phyloP scores from a whole-genome alignment of 2,888 invertebrate genomes.

The Diarsia dahlii region DNA sequence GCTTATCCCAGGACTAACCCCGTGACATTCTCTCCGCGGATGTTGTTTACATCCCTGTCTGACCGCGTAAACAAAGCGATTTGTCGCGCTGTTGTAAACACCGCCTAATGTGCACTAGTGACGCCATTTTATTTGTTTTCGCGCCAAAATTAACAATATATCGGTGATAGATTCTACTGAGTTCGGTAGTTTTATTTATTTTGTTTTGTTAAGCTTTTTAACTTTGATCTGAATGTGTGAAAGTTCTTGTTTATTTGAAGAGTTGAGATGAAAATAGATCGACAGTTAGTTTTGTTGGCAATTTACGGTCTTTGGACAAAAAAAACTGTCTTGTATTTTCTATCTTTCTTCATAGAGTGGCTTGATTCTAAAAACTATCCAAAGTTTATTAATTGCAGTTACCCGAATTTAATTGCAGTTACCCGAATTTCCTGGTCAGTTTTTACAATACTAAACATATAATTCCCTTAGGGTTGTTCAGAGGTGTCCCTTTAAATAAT shows the following conservation, averaged over 20 bases:
- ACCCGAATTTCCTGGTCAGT: background rate
- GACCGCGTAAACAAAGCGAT: slow-evolving; percentile 74
- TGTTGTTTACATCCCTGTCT: slow-evolving; percentile 63
- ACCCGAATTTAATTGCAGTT: background rate
- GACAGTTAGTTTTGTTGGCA: slow-evolving; percentile 10
- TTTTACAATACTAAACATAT: background rate
- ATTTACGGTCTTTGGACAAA: background rate
- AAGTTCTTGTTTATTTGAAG: slow-evolving; percentile 56
- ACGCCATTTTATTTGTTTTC: slow-evolving; percentile 66
- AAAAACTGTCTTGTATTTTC: background rate
- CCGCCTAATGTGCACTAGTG: slow-evolving; percentile 63
- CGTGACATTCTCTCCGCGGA: slow-evolving; percentile 42
- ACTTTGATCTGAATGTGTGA: slow-evolving; percentile 17
- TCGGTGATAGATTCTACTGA: slow-evolving; percentile 54
- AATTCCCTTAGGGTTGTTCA: background rate
- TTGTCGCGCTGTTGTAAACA: slow-evolving; percentile 73
- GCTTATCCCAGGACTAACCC: slow-evolving; percentile 49
- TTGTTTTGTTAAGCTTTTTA: slow-evolving; percentile 53
- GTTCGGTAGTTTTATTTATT: slow-evolving; percentile 46
- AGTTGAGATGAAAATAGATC: slow-evolving; percentile 30
- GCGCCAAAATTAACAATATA: slow-evolving; percentile 58
- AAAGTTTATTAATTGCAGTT: background rate
- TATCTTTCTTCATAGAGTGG: too few species aligned
- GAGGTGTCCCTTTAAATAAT: background rate
- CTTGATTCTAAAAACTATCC: background rate